These are phyloP conservation scores for Eptatretus burgeri DNA, from an alignment of 2,113 vertebrate genomes.

Conservation along the genomic window DNA sequence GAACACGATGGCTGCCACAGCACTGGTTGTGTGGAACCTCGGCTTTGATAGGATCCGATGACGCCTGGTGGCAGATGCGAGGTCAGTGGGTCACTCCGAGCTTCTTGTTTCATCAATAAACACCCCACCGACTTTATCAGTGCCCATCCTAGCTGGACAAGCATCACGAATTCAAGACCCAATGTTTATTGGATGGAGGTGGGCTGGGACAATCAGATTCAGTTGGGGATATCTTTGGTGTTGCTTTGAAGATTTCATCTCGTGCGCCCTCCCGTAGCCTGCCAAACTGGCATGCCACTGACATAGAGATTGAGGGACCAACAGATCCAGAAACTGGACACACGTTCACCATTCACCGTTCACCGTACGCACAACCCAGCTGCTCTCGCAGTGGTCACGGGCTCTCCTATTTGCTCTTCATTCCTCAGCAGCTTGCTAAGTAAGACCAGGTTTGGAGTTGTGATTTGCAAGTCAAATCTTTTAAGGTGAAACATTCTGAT, in stretches of 20 bases:
- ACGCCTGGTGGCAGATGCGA: conserved; percentile 41
- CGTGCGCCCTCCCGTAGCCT: conserved; percentile 17
- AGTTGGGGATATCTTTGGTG: neutral
- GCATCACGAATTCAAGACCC: neutral
- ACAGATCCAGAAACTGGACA: conserved; percentile 11
- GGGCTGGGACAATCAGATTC: neutral
- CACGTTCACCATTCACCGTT: too few relatives aligned
- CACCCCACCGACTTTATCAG: neutral
- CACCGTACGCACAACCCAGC: conserved; percentile 37
- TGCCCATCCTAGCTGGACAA: neutral
- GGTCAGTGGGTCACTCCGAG: conserved; percentile 20
- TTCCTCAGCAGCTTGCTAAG: conserved; percentile 55
- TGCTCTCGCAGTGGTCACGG: conserved; percentile 33
- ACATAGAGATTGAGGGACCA: conserved; percentile 30
- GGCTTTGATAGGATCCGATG: conserved; percentile 35
- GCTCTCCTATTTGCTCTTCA: conserved; percentile 32
- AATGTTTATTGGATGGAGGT: too few relatives aligned
- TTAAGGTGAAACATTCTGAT: too few relatives aligned
- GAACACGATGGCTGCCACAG: conserved; percentile 61
- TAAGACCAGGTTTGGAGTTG: conserved; percentile 13
- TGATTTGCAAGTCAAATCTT: too few relatives aligned
- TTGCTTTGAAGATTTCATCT: neutral
- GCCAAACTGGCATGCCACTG: conserved; percentile 35
- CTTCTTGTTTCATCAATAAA: neutral
- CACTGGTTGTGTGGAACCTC: conserved; percentile 33